Evolutionary conservation across 1,140 invertebrate genomes (phyloP), one percentile per base, ranked within the genome.

Genomic region (Drosophila orena): DNA sequence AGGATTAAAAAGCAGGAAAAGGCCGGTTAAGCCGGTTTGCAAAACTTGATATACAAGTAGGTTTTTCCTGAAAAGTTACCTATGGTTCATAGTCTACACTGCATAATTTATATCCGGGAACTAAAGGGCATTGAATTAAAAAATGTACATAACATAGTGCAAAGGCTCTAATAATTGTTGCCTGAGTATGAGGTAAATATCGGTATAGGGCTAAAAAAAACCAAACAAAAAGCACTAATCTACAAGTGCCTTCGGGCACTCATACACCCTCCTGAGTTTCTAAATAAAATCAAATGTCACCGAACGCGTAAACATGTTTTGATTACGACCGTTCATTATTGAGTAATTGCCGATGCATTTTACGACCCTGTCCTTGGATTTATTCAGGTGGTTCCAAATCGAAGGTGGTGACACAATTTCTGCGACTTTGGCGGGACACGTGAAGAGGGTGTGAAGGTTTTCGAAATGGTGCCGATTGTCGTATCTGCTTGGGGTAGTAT

Each of bases 291-390:
- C 54, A 47, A 54, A 77, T 38, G 15, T n/a, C 52, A 50, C 5
- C 35, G 11, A 34, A 34, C 52, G 43, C 47, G 47, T 66, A 54
- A 46, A n/a, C 15, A 43, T 17, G 14, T 43, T 52, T 47, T 65
- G 37, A 59, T 35, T 55, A 35, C 56, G 53, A 70, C 75, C 65
- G 24, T 50, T 64, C 43, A 50, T 65, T 52, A 47, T 59, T 61
- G 2, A 69, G 56, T 35, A 52, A 83, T 59, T 78, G 78, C 79
- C 65, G 64, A 60, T 79, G 65, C 64, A 71, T 52, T 47, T 22
- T 22, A 8, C 15, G 37, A 8, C 34, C 46, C 12, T 69, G 46
- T 54, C 59, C 49, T 49, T 46, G 34, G 43, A 56, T 40, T 47
- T 76, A 57, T 52, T 70, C 55, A 12, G 65, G 15, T 37, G 54